Evolutionary conservation across 2,797 vertebrate species (phyloP).

Genomic region (Netta rufina): DNA sequence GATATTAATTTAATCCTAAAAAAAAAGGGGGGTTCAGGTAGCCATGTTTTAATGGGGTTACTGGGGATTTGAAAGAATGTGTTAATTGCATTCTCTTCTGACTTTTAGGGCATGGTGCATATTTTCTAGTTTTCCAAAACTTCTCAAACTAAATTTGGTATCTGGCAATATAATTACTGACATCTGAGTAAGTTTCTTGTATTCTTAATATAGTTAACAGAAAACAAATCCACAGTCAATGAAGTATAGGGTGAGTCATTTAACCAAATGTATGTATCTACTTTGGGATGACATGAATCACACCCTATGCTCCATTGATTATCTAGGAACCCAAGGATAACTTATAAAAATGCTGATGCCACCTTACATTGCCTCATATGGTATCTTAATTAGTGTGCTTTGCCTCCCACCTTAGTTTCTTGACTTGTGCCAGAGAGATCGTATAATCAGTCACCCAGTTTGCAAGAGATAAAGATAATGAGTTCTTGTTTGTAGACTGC

Average conservation of each 20-base stretch:
- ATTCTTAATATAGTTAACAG: background rate
- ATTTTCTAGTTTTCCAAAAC: background rate
- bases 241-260: conserved; percentile 17
- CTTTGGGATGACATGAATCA: conserved; percentile 19
- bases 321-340: background rate
- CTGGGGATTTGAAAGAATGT: background rate
- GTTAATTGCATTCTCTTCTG: background rate
- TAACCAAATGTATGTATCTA: background rate
- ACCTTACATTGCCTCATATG: background rate
- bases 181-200: background rate
- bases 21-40: background rate
- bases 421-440: conserved; percentile 6
- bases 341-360: background rate
- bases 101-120: background rate
- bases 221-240: background rate
- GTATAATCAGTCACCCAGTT: background rate
- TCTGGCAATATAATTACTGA: background rate
- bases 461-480: background rate
- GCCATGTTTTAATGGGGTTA: background rate
- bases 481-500: background rate
- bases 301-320: background rate
- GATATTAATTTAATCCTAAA: background rate
- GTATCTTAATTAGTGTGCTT: background rate
- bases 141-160: background rate
- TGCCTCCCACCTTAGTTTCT: conserved; percentile 17